phyloP scores from a whole-genome alignment of 2,113 vertebrate species.

The Carassius gibelio region DNA sequence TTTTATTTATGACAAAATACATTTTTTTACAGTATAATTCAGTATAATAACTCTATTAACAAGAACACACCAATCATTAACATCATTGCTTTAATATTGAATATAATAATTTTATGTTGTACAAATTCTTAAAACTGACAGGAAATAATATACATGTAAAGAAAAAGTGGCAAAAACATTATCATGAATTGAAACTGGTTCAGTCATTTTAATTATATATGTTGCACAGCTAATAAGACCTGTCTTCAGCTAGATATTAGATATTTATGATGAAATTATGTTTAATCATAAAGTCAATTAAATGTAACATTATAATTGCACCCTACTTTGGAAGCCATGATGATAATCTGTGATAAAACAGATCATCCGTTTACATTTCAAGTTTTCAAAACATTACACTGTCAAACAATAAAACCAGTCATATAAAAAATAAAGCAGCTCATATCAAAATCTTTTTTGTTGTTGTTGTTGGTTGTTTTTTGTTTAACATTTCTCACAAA shows the following conservation, averaged over 20 bases:
- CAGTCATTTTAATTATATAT: not conserved
- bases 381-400: not conserved
- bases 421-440: not conserved
- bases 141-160: not conserved
- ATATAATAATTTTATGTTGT: not conserved
- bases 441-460: not conserved
- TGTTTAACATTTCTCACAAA: not conserved
- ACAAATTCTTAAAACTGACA: not conserved
- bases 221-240: not conserved
- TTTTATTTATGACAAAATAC: too few relatives aligned
- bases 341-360: not conserved
- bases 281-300: not conserved
- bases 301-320: not conserved
- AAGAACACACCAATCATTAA: not conserved
- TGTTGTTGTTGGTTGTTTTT: not conserved
- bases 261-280: not conserved
- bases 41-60: not conserved
- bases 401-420: not conserved
- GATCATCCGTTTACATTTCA: not conserved
- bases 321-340: too few relatives aligned
- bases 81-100: not conserved
- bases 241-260: not conserved
- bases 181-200: not conserved
- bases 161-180: not conserved
- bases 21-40: not conserved